phyloP scores from a whole-genome alignment of 2,888 invertebrate genomes.

The Psylliodes chrysocephalus region DNA sequence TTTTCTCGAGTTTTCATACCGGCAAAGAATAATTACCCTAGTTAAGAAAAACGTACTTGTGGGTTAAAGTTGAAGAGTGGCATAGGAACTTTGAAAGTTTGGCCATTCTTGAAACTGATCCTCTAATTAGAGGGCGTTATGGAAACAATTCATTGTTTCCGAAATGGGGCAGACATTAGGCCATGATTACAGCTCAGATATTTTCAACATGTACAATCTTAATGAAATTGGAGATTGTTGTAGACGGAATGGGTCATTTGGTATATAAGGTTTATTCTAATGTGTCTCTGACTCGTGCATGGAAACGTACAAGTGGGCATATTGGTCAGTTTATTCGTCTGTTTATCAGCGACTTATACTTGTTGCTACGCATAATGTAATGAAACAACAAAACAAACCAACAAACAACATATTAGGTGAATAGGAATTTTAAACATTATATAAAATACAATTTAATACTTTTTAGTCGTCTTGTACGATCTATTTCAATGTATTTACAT shows the following conservation, averaged over 20 bases:
- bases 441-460: no score
- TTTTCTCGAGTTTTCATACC: neutral
- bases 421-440: no score
- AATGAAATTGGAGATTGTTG: constrained; percentile 16
- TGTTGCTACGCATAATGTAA: no score
- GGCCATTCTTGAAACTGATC: constrained; percentile 5
- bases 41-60: neutral
- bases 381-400: no score
- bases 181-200: constrained; percentile 17
- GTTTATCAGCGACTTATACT: no score
- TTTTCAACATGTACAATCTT: constrained; percentile 17
- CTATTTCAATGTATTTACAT: no score
- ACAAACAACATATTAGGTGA: no score
- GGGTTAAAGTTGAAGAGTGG: neutral
- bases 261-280: constrained; percentile 4
- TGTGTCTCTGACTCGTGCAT: neutral
- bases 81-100: constrained; percentile 6
- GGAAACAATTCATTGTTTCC: constrained; percentile 20
- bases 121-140: constrained; percentile 25
- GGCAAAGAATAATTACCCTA: neutral
- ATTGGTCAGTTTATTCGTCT: no score
- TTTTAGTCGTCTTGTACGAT: no score
- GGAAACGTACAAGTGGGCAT: no score
- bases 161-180: constrained; percentile 17
- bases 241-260: neutral